phyloP scores from a whole-genome alignment of 1,140 invertebrate species.

The Holcopasites calliopsidis region DNA sequence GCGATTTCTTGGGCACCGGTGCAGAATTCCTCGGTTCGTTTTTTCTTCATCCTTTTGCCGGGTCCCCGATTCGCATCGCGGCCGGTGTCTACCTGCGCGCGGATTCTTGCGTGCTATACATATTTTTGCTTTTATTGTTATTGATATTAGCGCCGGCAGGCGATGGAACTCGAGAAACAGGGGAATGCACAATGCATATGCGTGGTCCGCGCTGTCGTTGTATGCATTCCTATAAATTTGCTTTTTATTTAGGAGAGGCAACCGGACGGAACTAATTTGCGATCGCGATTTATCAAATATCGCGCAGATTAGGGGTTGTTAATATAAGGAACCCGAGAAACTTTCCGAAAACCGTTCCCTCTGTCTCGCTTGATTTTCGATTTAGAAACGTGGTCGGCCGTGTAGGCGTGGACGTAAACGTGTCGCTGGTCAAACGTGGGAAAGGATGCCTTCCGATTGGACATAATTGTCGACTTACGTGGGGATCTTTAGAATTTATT shows the following conservation, averaged over 20 bases:
- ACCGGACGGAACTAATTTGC: constrained; percentile 26
- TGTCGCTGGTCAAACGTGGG: not conserved
- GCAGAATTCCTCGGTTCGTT: constrained; percentile 22
- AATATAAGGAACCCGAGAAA: constrained; percentile 29
- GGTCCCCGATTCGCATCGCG: constrained; percentile 24
- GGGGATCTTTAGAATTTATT: not conserved
- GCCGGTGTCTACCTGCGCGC: constrained; percentile 19
- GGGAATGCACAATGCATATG: constrained; percentile 22
- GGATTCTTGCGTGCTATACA: constrained; percentile 5
- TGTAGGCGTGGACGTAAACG: not conserved
- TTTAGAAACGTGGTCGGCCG: not conserved
- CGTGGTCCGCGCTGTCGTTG: constrained; percentile 3
- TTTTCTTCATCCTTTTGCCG: constrained; percentile 20
- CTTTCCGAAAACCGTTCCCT: not conserved
- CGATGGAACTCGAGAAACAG: not conserved
- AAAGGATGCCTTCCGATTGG: not conserved
- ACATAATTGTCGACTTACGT: constrained; percentile 7
- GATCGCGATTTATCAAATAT: constrained; percentile 10
- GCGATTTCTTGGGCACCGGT: constrained; percentile 31
- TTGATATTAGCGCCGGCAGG: constrained; percentile 41
- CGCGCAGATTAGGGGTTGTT: constrained; percentile 22
- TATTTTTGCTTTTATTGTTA: constrained; percentile 39
- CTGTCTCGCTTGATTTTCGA: constrained; percentile 7
- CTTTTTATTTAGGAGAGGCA: constrained; percentile 32
- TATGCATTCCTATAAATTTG: constrained; percentile 48